Evolutionary conservation across 2,113 vertebrate species (phyloP).

Genomic region (Poeciliopsis prolifica): DNA sequence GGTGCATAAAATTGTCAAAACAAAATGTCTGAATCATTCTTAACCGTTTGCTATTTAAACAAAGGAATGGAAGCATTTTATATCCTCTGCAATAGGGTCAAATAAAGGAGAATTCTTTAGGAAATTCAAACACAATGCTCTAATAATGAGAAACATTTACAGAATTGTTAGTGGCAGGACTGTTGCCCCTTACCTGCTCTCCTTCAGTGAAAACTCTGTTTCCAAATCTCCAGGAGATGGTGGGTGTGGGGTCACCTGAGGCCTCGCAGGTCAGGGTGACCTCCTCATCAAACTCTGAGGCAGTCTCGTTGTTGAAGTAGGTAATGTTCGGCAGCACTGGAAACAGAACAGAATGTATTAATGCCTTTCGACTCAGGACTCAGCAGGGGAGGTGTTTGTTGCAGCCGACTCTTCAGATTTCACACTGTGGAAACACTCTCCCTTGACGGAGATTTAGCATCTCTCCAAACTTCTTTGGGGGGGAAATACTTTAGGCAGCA

Average conservation of each 20-base stretch:
- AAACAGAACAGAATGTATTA: neutral
- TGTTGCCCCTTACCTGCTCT: slow-evolving; percentile 83
- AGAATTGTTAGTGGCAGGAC: neutral
- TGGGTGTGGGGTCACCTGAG: slow-evolving; percentile 93
- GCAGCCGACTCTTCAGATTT: neutral
- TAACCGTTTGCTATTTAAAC: too few relatives aligned
- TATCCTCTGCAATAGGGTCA: too few relatives aligned
- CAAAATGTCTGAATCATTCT: too few relatives aligned
- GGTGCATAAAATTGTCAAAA: too few relatives aligned
- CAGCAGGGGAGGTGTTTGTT: neutral
- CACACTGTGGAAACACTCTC: neutral
- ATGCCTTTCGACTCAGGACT: neutral
- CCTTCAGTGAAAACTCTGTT: slow-evolving; percentile 88
- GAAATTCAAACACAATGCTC: neutral
- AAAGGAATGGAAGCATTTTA: too few relatives aligned
- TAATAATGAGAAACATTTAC: neutral
- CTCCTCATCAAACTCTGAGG: slow-evolving; percentile 91
- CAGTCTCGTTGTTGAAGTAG: slow-evolving; percentile 92
- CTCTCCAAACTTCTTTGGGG: neutral
- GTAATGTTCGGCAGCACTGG: slow-evolving; percentile 90
- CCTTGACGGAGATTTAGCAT: neutral
- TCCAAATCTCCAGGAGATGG: slow-evolving; percentile 93
- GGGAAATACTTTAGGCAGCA: neutral
- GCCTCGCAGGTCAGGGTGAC: slow-evolving; percentile 95
- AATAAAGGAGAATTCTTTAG: neutral